Base-by-base conservation (phyloP, 2,113 vertebrate species). In the Ornithorhynchus anatinus region DNA sequence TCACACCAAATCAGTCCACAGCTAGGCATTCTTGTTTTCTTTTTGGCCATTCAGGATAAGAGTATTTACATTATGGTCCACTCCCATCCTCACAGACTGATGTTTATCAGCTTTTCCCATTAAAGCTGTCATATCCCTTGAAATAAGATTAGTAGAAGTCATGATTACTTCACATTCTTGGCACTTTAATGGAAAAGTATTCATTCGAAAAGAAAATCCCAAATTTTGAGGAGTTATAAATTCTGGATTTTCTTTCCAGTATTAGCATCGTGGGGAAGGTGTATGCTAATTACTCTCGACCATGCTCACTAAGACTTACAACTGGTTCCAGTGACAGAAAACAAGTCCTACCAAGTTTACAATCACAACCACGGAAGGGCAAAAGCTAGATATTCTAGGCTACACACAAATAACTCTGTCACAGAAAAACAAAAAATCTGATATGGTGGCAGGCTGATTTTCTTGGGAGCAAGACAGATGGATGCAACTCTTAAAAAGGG, bases 71-170 rank as follows among this genome's bases (percentile, higher is more conserved):
- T 86, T 86, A 70, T 50, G 61, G 80, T 86, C 84, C 83, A 82
- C 84, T 91, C 88, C 90, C 79, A 84, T 86, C 87, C 88, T 89
- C 79, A 56, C 75, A 90, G 89, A 90, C 89, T 80, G 90, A 92
- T 88, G 81, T 67, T 90, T 92, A 94, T 92, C 91, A 86, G 88
- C 82, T 89, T 88, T 85, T 86, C 86, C 89, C 89, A 81, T 91
- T 90, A 89, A 91, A 91, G 69, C 89, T 92, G 91, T 90, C 90
- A 86, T 80, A 81, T 87, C 81, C 14, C 43, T 65, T 83, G 63
- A 92, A 87, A 78, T 62, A 88, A 90, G 91, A 92, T 90, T 85
- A 89, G 92, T 77, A 89, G 87, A 89, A 88, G 85, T 77, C 81
- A 69, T 85, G 86, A 91, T 92, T 89, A 91, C 90, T 80, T 87